These are phyloP conservation scores for Sarcophilus harrisii DNA, from an alignment of 2,797 vertebrate genomes.

Conservation along the genomic window DNA sequence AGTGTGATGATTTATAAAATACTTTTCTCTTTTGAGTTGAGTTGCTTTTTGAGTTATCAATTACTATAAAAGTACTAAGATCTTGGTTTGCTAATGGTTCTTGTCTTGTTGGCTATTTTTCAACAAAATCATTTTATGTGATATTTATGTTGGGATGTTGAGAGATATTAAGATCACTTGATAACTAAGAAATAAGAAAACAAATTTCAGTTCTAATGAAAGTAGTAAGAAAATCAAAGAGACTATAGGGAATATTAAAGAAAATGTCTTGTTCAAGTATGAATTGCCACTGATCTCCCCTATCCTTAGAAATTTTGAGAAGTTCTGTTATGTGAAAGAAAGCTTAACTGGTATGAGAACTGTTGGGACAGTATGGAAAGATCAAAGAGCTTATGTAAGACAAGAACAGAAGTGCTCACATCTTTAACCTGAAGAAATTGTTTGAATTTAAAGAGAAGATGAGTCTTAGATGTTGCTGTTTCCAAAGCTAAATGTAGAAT, in stretches of 20 bases:
- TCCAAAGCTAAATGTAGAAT: background rate
- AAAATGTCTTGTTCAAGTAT: background rate
- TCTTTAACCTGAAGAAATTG: background rate
- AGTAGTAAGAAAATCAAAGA: background rate
- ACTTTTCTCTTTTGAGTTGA: background rate
- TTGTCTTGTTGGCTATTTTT: background rate
- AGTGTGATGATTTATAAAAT: background rate
- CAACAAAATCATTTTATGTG: background rate
- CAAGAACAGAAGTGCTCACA: background rate
- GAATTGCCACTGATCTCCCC: background rate
- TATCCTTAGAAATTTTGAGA: background rate
- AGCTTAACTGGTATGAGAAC: background rate
- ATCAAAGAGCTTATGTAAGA: background rate
- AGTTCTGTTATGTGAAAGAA: background rate
- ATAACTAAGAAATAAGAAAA: background rate
- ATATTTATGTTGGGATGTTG: background rate
- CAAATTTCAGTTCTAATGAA: background rate
- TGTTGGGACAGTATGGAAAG: background rate
- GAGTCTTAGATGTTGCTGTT: background rate
- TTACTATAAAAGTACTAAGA: background rate
- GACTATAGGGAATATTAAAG: background rate
- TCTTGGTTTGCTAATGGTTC: background rate
- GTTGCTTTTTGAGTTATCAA: background rate
- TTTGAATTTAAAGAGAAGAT: slow-evolving; percentile 39
- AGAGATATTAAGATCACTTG: background rate